phyloP scores from a whole-genome alignment of 30 jellyfish, hydroid and myxozoan species.

The Haliclystus octoradiatus region DNA sequence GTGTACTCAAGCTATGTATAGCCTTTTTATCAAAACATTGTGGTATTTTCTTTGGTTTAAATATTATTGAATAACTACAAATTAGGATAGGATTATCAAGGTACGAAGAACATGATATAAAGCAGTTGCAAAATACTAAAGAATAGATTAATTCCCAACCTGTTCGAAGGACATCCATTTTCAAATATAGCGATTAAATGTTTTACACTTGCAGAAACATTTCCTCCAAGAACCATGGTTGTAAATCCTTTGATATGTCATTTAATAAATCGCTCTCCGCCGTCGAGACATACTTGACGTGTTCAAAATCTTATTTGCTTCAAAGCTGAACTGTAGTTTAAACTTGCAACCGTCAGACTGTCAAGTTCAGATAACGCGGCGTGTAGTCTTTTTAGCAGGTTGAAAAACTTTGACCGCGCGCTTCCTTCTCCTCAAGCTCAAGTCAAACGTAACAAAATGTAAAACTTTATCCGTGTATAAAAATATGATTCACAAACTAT shows the following conservation, averaged over 20 bases:
- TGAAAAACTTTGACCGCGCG: background rate
- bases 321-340: too few relatives aligned
- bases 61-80: background rate
- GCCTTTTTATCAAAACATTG: background rate
- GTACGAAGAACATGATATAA: slow-evolving; percentile 14
- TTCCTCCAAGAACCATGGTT: too few relatives aligned
- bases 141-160: background rate
- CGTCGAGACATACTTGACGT: too few relatives aligned
- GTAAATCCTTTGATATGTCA: too few relatives aligned
- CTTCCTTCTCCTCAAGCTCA: background rate
- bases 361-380: too few relatives aligned
- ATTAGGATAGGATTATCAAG: background rate
- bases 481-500: background rate
- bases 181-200: background rate
- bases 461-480: background rate
- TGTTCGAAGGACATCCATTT: background rate
- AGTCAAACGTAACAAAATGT: background rate
- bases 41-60: background rate
- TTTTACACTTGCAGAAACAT: background rate
- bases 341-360: too few relatives aligned
- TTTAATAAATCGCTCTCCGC: too few relatives aligned
- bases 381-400: background rate
- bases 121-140: background rate
- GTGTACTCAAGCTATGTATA: too few relatives aligned
- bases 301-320: too few relatives aligned